These are phyloP conservation scores for Parasteatoda tepidariorum DNA, from an alignment of 1,140 invertebrate species.

Conservation along the genomic window DNA sequence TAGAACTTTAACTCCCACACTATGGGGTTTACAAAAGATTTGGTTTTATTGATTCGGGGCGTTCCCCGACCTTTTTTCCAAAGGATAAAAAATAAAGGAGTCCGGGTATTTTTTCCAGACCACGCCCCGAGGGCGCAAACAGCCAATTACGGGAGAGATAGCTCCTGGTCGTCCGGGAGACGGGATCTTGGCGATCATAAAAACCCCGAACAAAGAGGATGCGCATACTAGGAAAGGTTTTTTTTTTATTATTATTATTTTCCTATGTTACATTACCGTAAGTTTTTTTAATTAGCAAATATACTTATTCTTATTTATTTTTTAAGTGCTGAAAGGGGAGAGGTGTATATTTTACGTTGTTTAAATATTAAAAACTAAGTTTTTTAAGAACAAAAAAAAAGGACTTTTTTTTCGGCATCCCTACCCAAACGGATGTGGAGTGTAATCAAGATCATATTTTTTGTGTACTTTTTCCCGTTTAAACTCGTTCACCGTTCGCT, in stretches of 20 bases:
- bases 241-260: constrained; percentile 16
- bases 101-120: constrained; percentile 49
- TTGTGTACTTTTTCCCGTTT: not conserved
- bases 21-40: not conserved
- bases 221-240: not conserved
- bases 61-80: not conserved
- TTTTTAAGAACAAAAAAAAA: not conserved
- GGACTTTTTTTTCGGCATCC: not conserved
- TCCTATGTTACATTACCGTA: not conserved
- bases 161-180: constrained; percentile 1
- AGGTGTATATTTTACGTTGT: not conserved
- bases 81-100: constrained; percentile 13
- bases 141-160: constrained; percentile 33
- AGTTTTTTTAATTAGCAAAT: not conserved
- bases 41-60: constrained; percentile 20
- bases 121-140: constrained; percentile 36
- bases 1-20: constrained; percentile 24
- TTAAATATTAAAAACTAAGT: not conserved
- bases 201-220: constrained; percentile 25
- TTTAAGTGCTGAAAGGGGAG: not conserved
- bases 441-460: not conserved
- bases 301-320: too few relatives aligned
- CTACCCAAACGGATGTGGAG: not conserved
- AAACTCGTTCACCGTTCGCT: not conserved
- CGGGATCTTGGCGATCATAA: not conserved